Conservation (phyloP, 1,140 invertebrate species). For the Sesamia nonagrioides region DNA sequence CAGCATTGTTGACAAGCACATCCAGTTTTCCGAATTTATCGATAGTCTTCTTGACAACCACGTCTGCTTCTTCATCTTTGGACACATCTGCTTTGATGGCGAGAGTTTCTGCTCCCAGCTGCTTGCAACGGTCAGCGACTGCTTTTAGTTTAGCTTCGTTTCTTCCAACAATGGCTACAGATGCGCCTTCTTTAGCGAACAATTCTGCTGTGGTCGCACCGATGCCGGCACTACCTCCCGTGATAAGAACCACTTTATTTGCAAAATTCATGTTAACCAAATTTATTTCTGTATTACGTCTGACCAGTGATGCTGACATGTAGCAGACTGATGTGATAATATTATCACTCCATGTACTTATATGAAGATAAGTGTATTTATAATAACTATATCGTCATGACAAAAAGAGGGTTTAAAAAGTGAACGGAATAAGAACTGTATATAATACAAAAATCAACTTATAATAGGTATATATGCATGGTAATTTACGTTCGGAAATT, state of each 20-base stretch:
- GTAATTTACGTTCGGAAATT: too few relatives aligned
- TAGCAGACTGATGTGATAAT: too few relatives aligned
- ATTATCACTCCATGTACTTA: too few relatives aligned
- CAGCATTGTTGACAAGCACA: conserved; percentile 92
- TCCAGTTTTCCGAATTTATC: conserved; percentile 88
- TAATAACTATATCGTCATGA: too few relatives aligned
- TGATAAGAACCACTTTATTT: conserved; percentile 90
- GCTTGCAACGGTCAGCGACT: conserved; percentile 88
- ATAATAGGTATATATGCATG: too few relatives aligned
- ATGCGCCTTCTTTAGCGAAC: conserved; percentile 91
- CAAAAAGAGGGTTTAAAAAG: too few relatives aligned
- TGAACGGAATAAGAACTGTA: too few relatives aligned
- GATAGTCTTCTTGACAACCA: conserved; percentile 88
- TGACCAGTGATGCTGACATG: too few relatives aligned
- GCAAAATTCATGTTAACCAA: conserved; percentile 7
- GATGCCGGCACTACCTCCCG: conserved; percentile 95
- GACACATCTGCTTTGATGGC: conserved; percentile 89
- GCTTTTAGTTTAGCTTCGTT: conserved; percentile 88
- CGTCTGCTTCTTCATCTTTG: conserved; percentile 88
- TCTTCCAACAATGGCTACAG: conserved; percentile 90
- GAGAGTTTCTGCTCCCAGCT: conserved; percentile 76
- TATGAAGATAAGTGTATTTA: too few relatives aligned
- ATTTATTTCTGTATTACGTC: too few relatives aligned
- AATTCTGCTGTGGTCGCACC: conserved; percentile 92
- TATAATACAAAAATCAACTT: too few relatives aligned